Percentiles rank a stretch among this genome's conserved stretches.
Conservation (phyloP, 2,888 invertebrate species). For the Scaptodrosophila latifasciaeformis region DNA sequence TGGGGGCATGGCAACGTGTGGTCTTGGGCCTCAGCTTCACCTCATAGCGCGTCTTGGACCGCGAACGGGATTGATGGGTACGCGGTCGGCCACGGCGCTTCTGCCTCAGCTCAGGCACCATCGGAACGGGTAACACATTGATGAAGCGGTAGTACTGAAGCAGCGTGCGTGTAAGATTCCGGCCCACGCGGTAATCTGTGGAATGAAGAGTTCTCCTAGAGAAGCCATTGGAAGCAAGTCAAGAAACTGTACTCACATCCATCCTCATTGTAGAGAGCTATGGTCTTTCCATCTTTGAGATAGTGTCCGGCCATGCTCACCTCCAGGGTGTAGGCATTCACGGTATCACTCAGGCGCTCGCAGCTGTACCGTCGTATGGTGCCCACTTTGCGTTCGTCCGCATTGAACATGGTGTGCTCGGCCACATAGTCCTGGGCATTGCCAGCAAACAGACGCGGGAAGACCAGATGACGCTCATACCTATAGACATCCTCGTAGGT, state of each 20-base stretch:
- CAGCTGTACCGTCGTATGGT: slow-evolving; percentile 90
- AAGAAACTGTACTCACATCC: slow-evolving; percentile 85
- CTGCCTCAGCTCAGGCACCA: slow-evolving; percentile 73
- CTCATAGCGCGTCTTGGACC: slow-evolving; percentile 73
- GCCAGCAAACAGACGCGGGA: slow-evolving; percentile 92
- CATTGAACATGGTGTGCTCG: slow-evolving; percentile 93
- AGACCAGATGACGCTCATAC: slow-evolving; percentile 94
- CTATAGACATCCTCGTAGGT: slow-evolving; percentile 92
- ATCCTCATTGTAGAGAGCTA: slow-evolving; percentile 93
- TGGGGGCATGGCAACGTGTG: slow-evolving; percentile 76
- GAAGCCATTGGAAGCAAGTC: neutral
- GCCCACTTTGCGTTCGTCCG: slow-evolving; percentile 89
- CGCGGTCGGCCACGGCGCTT: slow-evolving; percentile 71
- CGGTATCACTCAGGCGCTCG: slow-evolving; percentile 83
- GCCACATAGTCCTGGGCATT: slow-evolving; percentile 92
- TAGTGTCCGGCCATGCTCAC: slow-evolving; percentile 94
- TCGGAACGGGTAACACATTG: slow-evolving; percentile 79
- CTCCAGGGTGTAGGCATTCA: slow-evolving; percentile 92
- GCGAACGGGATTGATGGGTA: slow-evolving; percentile 72
- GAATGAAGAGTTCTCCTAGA: neutral
- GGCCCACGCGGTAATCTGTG: slow-evolving; percentile 84
- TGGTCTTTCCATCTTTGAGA: slow-evolving; percentile 80
- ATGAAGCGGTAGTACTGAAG: slow-evolving; percentile 87
- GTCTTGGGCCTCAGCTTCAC: slow-evolving; percentile 76
- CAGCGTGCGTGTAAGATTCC: slow-evolving; percentile 85